Base-by-base conservation (phyloP, 2,888 invertebrate species). In the Chrysolina haemoptera region DNA sequence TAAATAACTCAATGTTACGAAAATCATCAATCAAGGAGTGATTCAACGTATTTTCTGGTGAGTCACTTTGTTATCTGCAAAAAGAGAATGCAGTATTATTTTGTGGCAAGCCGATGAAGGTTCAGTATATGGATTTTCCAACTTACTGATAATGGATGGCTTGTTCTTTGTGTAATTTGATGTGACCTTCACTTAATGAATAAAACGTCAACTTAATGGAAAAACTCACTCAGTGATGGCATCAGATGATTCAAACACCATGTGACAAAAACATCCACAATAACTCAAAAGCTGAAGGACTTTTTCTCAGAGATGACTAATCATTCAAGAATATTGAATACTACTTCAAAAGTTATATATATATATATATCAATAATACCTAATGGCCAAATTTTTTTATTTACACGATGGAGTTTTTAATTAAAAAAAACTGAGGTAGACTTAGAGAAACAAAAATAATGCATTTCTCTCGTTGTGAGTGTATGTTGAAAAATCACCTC, bases 71-170 rank as follows among this genome's bases (percentile, higher is more conserved):
- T 59, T 59, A 59, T 59, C 27, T 53, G 18, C 5, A 53, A 18
- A 59, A 59, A 59, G 8, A 59, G 27, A 16, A n/a, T 27, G 27
- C 14, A 59, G 27, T 59, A 27, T 59, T 14, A 35, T 27, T 59
- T 59, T 55, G 55, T 22, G 55, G 55, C 14, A 22, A 55, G 18
- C 20, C 55, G 20, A n/a, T n/a, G n/a, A 55, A 55, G 20, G 22
- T 55, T 27, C 27, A 59, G 22, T 27, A 12, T 59, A 53, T 59
- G 59, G 59, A 59, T 59, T 59, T 59, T 59, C 59, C 59, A 11
- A 53, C 59, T 14, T 35, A 16, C n/a, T 59, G 59, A 59, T 59
- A 35, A 59, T 59, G 59, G 22, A 59, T 59, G 27, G n/a, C 27
- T n/a, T 14, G 27, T 59, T 12, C n/a, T 8, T 27, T 59, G 27